These are phyloP conservation scores for Salvator merianae DNA, from an alignment of 2,113 vertebrate genomes.

Conservation along the genomic window DNA sequence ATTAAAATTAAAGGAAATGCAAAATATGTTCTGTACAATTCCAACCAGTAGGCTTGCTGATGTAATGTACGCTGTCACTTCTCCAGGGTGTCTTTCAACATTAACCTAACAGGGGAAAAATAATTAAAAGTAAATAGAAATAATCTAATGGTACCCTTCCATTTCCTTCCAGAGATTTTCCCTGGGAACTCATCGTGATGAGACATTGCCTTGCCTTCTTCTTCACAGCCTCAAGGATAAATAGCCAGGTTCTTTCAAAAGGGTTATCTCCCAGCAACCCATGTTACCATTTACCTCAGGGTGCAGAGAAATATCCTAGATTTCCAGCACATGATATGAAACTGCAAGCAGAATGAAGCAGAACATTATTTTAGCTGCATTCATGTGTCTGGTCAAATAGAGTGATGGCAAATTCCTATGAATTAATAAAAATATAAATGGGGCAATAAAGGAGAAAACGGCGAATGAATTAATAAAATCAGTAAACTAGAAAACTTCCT, in stretches of 20 bases:
- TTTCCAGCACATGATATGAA: no score
- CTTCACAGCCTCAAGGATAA: no score
- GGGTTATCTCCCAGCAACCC: no score
- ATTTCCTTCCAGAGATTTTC: neutral
- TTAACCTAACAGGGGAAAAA: neutral
- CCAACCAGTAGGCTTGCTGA: neutral
- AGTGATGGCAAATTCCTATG: neutral
- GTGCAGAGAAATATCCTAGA: no score
- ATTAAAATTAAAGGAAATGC: neutral
- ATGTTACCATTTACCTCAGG: no score
- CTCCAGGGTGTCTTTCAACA: neutral
- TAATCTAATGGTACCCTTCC: neutral
- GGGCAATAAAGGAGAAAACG: neutral
- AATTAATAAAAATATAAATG: constrained; percentile 1
- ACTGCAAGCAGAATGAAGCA: no score
- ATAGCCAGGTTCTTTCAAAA: no score
- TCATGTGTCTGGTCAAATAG: no score
- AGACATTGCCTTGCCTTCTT: no score
- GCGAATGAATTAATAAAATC: neutral
- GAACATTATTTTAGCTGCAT: no score
- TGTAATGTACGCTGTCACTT: neutral
- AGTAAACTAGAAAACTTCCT: neutral
- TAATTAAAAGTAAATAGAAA: neutral
- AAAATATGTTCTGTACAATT: neutral
- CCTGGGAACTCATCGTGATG: no score